Base-by-base conservation (phyloP, 2,888 invertebrate species). In the Gasteruption jaculator region DNA sequence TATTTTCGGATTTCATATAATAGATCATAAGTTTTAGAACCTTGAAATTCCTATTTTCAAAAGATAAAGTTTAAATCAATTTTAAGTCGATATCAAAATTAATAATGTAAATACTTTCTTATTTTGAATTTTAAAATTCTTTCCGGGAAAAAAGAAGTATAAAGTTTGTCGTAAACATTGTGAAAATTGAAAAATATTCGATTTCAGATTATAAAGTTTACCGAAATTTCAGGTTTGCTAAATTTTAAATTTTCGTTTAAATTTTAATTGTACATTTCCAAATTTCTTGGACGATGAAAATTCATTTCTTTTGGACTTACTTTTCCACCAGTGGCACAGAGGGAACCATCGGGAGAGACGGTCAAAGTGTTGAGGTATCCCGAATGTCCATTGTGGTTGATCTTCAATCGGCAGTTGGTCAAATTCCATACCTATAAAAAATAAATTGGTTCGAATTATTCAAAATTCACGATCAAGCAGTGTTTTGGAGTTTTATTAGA, bases 301-400 rank as follows among this genome's bases (percentile, higher is more conserved):
- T 32, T 43, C 25, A 43, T n/a, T n/a, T n/a, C n/a, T n/a, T n/a
- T n/a, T n/a, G n/a, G n/a, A n/a, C n/a, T n/a, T 68, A 81, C 82
- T 74, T 96, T 96, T 68, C 96, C 99, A 72, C 97, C 97, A 49
- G 95, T 96, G n/a, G 97, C 97, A 70, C 99, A 99, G 24, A 99
- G 82, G 2, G 97, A 97, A 63, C 99, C 99, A 75, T 99, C 99
- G 58, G 99, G 99, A 32, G 96, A 96, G 34, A 99, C 97, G 0
- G 99, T 97, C 5, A 99, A 97, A 21, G 94, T 93, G 78, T 99
- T 99, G 71, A 99, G 75, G 75, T 95, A 97, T 21, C 96, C 97
- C 60, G 85, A 86, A 76, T 99, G 99, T 41, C 97, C 97, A 65
- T 85, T 83, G 71, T 99, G 97, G 76, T 97, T 96, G 72, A 94